Conservation (phyloP, 2,888 invertebrate species). For the Eupithecia centaureata region DNA sequence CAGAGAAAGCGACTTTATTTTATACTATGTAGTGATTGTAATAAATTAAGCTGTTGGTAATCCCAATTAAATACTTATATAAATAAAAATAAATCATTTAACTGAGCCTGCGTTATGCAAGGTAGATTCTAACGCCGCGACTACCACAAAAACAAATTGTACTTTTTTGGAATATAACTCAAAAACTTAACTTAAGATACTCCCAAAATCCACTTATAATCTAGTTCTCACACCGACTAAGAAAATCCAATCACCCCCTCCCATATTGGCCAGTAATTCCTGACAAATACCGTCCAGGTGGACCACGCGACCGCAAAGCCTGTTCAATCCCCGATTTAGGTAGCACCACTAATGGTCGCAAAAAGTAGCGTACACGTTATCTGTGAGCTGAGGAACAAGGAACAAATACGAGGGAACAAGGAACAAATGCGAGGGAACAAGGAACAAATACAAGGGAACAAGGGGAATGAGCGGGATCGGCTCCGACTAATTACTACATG, state of each 20-base stretch:
- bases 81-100: no score
- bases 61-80: no score
- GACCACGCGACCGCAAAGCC: background rate
- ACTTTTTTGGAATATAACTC: no score
- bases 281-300: background rate
- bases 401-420: constrained; percentile 2
- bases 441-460: constrained; percentile 5
- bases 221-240: background rate
- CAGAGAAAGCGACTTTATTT: no score
- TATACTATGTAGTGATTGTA: no score
- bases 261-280: background rate
- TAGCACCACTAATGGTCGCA: constrained; percentile 11
- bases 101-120: no score
- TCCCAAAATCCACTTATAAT: no score
- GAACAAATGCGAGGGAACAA: constrained; percentile 3
- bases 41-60: no score
- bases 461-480: constrained; percentile 19
- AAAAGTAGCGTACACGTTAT: constrained; percentile 27
- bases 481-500: constrained; percentile 44
- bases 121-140: no score
- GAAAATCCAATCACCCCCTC: background rate
- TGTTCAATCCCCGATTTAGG: background rate
- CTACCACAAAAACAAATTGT: no score
- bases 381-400: constrained; percentile 15
- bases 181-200: no score